Evolutionary conservation across 2,888 invertebrate species (phyloP).

Genomic region (Orthosia cruda): DNA sequence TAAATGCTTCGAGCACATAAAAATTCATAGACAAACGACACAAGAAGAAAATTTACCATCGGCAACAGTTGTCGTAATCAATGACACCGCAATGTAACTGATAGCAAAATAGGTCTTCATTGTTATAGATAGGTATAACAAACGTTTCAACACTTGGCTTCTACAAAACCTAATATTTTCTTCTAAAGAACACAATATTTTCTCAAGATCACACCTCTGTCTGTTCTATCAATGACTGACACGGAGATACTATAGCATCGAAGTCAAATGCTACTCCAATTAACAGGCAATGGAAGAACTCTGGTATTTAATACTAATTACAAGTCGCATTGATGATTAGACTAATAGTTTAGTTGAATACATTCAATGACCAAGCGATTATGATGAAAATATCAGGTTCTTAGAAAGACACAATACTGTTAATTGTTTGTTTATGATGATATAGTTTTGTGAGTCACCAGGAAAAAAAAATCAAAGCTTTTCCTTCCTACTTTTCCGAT

Average conservation of each 20-base stretch:
- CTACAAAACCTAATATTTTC: constrained; percentile 59
- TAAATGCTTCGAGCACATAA: constrained; percentile 12
- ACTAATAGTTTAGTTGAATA: constrained; percentile 73
- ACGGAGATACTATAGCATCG: constrained; percentile 50
- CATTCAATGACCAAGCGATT: constrained; percentile 42
- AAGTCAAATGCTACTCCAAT: constrained; percentile 77
- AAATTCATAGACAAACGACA: constrained; percentile 23
- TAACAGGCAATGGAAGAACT: constrained; percentile 74
- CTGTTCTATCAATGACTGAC: constrained; percentile 54
- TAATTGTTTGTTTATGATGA: constrained; percentile 24
- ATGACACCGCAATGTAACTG: constrained; percentile 41
- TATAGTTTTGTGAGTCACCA: constrained; percentile 9
- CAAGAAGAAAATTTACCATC: constrained; percentile 58
- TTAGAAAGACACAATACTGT: constrained; percentile 47
- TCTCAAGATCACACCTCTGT: constrained; percentile 51
- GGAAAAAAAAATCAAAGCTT: constrained; percentile 27
- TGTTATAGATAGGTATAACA: constrained; percentile 19
- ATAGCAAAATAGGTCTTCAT: constrained; percentile 55
- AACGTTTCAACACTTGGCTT: constrained; percentile 31
- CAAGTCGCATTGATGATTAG: constrained; percentile 71
- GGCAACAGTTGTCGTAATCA: constrained; percentile 29
- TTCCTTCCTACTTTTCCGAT: constrained; percentile 3
- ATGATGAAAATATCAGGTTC: constrained; percentile 46
- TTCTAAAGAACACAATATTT: constrained; percentile 58
- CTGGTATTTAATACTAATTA: constrained; percentile 81